Evolutionary conservation across 2,888 invertebrate genomes (phyloP).

Genomic region (Eupeodes latifasciatus): DNA sequence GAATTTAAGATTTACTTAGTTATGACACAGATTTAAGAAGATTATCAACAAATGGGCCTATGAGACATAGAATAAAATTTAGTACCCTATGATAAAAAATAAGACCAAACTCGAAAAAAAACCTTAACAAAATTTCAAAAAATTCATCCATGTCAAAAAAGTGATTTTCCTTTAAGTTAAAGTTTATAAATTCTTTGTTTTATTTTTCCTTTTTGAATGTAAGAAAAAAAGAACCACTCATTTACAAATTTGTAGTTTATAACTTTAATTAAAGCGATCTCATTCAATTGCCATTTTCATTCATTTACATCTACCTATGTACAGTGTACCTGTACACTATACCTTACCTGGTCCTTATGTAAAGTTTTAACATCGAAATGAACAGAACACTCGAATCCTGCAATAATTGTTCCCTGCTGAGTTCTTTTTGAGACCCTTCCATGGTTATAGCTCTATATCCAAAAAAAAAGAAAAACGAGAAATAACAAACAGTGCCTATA

Average conservation of each 20-base stretch:
- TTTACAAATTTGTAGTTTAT: conserved; percentile 9
- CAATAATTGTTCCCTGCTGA: conserved; percentile 41
- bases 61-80: no score
- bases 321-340: no score
- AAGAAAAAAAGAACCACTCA: background rate
- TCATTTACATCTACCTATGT: background rate
- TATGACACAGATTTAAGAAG: no score
- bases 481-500: conserved; percentile 37
- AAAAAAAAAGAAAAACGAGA: background rate
- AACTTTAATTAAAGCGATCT: conserved; percentile 32
- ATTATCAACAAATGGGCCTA: no score
- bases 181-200: background rate
- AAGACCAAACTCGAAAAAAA: no score
- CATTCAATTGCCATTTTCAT: conserved; percentile 44
- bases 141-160: no score
- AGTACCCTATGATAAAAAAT: no score
- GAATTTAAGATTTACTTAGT: no score
- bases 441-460: background rate
- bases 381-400: conserved; percentile 46
- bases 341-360: background rate
- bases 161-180: background rate
- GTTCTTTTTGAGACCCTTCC: conserved; percentile 11
- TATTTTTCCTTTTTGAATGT: background rate
- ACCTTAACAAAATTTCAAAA: no score
- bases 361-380: conserved; percentile 41